Conservation (phyloP, 2,797 vertebrate genomes). For the Morus bassanus region DNA sequence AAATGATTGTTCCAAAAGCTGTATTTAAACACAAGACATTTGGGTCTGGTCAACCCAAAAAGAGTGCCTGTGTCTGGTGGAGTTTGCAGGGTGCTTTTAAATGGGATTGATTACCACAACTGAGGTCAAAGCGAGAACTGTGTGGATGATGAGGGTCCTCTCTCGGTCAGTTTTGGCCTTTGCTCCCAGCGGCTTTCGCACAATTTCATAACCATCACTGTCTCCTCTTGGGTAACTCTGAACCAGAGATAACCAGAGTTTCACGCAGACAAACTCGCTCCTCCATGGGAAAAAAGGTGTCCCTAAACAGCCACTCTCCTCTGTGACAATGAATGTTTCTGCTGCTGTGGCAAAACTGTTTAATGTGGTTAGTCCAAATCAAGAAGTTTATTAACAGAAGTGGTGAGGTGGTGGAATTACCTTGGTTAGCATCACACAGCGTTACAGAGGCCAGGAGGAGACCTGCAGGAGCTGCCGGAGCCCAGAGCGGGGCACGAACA, state of each 20-base stretch:
- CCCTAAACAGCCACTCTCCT: neutral
- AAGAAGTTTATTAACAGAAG: constrained; percentile 71
- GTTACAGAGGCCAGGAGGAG: neutral
- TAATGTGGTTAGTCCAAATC: neutral
- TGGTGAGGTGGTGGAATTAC: constrained; percentile 43
- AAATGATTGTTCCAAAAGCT: neutral
- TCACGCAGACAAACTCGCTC: neutral
- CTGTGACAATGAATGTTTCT: neutral
- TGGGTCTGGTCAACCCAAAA: neutral
- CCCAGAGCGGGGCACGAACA: neutral
- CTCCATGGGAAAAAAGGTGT: neutral
- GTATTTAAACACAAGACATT: neutral
- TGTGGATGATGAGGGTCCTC: neutral
- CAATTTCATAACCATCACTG: neutral
- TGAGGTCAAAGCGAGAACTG: rapidly evolving
- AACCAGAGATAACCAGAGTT: neutral
- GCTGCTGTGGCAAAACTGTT: constrained; percentile 22
- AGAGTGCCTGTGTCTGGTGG: too few species aligned
- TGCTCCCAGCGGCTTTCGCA: neutral
- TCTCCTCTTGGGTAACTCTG: neutral
- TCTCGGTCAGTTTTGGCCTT: rapidly evolving
- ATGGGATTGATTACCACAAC: rapidly evolving
- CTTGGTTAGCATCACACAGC: neutral
- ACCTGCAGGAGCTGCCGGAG: neutral
- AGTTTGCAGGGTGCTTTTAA: neutral